Conservation (phyloP, 2,113 vertebrate species). For the Dicaeum eximium region DNA sequence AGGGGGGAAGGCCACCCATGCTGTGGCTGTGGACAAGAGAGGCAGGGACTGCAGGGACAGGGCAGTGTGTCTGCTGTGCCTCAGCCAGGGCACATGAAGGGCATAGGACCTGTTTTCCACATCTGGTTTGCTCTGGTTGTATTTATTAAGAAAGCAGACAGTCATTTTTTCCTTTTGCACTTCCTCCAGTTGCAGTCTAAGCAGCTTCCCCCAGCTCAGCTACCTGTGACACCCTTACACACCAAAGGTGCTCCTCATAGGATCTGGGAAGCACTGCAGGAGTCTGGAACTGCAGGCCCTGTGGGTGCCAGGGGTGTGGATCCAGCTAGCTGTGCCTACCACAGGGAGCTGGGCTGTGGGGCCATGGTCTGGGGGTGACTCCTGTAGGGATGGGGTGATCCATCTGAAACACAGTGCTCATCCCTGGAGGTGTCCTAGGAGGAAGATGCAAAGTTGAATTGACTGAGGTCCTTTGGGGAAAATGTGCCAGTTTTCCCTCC, state of each 20-base stretch:
- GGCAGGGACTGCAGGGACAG: background rate
- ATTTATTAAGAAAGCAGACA: background rate
- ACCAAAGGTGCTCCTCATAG: background rate
- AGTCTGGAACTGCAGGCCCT: background rate
- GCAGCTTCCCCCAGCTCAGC: background rate
- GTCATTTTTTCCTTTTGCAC: background rate
- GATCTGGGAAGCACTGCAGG: fast-evolving
- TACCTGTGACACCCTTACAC: too few species aligned
- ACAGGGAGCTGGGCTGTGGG: background rate
- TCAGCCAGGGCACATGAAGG: background rate
- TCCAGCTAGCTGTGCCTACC: background rate
- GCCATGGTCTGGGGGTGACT: background rate
- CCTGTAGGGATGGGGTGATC: background rate
- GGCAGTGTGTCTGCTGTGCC: background rate
- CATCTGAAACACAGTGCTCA: fast-evolving
- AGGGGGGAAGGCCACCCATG: background rate
- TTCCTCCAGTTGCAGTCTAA: background rate
- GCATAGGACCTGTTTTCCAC: background rate
- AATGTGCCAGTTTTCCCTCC: background rate
- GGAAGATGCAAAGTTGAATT: background rate
- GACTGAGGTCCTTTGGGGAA: background rate
- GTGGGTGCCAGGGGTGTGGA: background rate
- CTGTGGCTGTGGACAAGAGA: background rate
- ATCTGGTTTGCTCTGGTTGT: background rate
- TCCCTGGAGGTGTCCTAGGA: background rate